Percentiles rank a stretch among this genome's conserved stretches.
These are phyloP conservation scores for Torymus tubicola DNA, from an alignment of 2,888 invertebrate species.

Conservation along the genomic window DNA sequence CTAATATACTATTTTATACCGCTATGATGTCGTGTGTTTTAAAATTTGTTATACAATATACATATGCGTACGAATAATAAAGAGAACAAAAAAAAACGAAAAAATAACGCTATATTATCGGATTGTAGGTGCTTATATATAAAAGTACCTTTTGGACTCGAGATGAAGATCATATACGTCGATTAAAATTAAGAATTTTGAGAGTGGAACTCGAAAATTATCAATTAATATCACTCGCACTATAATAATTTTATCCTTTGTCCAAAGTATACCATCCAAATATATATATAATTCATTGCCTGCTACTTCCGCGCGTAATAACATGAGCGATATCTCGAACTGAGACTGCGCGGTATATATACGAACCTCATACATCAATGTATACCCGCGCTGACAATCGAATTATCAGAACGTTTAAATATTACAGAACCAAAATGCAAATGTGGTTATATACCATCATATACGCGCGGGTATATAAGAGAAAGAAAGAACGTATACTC, in stretches of 20 bases:
- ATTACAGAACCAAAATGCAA: too few species aligned
- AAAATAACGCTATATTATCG: neutral
- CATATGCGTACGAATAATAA: neutral
- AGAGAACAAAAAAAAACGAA: neutral
- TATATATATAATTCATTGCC: too few species aligned
- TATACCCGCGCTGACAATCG: too few species aligned
- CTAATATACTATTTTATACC: constrained; percentile 49
- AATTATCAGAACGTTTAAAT: too few species aligned
- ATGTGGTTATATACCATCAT: too few species aligned
- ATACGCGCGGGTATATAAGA: too few species aligned
- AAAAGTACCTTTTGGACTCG: constrained; percentile 28
- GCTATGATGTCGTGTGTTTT: constrained; percentile 23
- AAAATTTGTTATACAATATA: constrained; percentile 30
- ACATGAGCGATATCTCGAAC: too few species aligned
- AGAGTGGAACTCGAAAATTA: constrained; percentile 50
- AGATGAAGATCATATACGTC: constrained; percentile 19
- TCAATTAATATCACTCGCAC: neutral
- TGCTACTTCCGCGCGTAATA: too few species aligned
- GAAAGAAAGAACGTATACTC: too few species aligned
- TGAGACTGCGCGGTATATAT: too few species aligned
- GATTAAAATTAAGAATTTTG: constrained; percentile 45
- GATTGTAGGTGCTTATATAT: constrained; percentile 24
- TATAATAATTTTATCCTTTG: neutral
- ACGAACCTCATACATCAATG: too few species aligned
- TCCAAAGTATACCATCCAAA: too few species aligned